A percentile compares a stretch with the other conserved stretches of the same genome.
Evolutionary conservation across 2,797 vertebrate genomes (phyloP).

Genomic region (Siniperca scherzeri): DNA sequence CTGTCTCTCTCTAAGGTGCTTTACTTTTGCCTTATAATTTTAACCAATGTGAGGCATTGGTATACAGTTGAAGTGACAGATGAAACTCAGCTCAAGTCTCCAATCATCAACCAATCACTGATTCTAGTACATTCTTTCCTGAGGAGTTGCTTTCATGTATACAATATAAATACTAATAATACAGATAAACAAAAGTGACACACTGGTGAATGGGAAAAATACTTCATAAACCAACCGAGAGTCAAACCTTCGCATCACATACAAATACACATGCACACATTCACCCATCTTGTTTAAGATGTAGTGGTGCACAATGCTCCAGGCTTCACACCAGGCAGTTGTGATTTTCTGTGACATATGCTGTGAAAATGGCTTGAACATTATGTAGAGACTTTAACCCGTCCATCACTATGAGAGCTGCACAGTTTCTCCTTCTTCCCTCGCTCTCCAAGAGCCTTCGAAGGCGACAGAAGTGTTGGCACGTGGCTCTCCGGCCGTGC

Average conservation of each 20-base stretch:
- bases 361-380: constrained; percentile 76
- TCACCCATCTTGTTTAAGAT: background rate
- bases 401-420: constrained; percentile 58
- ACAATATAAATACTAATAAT: background rate
- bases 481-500: constrained; percentile 18
- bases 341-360: constrained; percentile 72
- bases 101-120: constrained; percentile 8
- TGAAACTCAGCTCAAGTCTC: constrained; percentile 6
- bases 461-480: constrained; percentile 57
- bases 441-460: constrained; percentile 60
- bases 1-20: constrained; percentile 8
- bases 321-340: constrained; percentile 50
- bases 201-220: background rate
- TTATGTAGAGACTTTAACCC: constrained; percentile 62
- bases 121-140: background rate
- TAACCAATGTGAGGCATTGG: background rate
- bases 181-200: background rate
- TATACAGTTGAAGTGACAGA: constrained; percentile 4
- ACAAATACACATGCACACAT: background rate
- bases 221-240: constrained; percentile 6
- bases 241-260: constrained; percentile 3
- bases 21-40: constrained; percentile 8
- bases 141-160: background rate
- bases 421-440: constrained; percentile 25
- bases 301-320: background rate